phyloP scores from a whole-genome alignment of 2,113 vertebrate genomes.

The Tragelaphus imberbis region DNA sequence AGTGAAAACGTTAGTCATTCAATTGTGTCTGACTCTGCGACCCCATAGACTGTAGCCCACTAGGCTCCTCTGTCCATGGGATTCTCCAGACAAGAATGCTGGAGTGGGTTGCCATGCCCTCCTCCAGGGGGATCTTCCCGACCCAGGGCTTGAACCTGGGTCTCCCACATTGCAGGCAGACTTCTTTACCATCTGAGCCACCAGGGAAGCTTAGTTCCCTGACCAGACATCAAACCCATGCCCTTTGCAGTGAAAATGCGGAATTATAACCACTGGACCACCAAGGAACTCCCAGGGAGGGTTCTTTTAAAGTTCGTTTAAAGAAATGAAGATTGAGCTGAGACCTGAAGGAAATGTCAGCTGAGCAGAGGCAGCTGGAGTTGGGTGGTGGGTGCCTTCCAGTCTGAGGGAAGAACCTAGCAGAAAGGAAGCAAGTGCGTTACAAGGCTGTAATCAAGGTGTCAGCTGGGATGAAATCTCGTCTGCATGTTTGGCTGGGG shows the following conservation, averaged over 20 bases:
- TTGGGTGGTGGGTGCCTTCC: background rate
- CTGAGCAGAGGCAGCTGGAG: background rate
- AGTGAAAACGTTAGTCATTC: background rate
- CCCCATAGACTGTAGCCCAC: background rate
- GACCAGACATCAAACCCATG: background rate
- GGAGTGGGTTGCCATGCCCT: background rate
- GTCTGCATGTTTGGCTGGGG: rapidly evolving
- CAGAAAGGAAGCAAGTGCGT: background rate
- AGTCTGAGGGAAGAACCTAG: rapidly evolving
- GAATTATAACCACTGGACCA: background rate
- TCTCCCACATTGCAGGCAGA: background rate
- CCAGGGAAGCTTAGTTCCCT: background rate
- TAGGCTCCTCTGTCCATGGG: background rate
- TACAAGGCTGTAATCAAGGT: background rate
- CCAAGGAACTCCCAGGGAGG: background rate
- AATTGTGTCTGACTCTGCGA: background rate
- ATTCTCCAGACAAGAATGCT: background rate
- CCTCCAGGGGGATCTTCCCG: background rate
- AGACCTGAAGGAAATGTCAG: background rate
- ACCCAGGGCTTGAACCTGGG: background rate
- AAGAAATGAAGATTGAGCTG: background rate
- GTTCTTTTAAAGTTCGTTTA: background rate
- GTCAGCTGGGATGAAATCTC: background rate
- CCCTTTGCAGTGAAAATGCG: background rate
- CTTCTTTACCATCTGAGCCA: background rate